Evolutionary conservation across 2,113 vertebrate species (phyloP).

Genomic region (Halichoerus grypus): DNA sequence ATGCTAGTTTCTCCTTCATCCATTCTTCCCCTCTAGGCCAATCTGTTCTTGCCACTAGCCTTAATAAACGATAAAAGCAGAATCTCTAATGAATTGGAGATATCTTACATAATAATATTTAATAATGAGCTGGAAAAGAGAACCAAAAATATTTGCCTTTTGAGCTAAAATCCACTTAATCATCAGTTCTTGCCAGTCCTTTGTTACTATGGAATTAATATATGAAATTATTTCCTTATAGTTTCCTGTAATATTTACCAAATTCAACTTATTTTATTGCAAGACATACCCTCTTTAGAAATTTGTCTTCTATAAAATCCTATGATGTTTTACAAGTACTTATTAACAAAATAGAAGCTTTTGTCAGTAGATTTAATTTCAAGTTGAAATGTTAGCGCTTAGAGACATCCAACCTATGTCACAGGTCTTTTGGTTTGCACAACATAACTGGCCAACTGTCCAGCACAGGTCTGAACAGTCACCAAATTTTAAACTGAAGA

Average conservation of each 20-base stretch:
- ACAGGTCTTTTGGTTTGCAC: not conserved
- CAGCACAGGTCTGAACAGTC: not conserved
- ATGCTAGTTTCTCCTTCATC: slow-evolving; percentile 62
- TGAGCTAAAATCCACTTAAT: slow-evolving; percentile 15
- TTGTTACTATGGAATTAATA: slow-evolving; percentile 20
- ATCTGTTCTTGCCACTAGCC: slow-evolving; percentile 60
- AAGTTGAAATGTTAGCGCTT: not conserved
- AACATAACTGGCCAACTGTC: not conserved
- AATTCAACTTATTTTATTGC: slow-evolving; percentile 39
- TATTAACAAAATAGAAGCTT: not conserved
- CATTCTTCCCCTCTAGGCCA: slow-evolving; percentile 57
- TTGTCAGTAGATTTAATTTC: not conserved
- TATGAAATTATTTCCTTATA: not conserved
- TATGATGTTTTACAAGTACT: not conserved
- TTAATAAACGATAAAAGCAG: slow-evolving; percentile 65
- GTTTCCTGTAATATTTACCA: not conserved
- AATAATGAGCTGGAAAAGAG: slow-evolving; percentile 37
- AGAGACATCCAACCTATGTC: not conserved
- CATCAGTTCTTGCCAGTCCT: slow-evolving; percentile 2
- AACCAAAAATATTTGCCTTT: slow-evolving; percentile 36
- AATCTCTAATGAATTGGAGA: slow-evolving; percentile 57
- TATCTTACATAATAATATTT: slow-evolving; percentile 65
- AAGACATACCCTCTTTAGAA: not conserved
- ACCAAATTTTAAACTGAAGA: not conserved
- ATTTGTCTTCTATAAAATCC: slow-evolving; percentile 16